Base-by-base conservation (phyloP, 1,140 invertebrate genomes). In the Cepaea nemoralis region DNA sequence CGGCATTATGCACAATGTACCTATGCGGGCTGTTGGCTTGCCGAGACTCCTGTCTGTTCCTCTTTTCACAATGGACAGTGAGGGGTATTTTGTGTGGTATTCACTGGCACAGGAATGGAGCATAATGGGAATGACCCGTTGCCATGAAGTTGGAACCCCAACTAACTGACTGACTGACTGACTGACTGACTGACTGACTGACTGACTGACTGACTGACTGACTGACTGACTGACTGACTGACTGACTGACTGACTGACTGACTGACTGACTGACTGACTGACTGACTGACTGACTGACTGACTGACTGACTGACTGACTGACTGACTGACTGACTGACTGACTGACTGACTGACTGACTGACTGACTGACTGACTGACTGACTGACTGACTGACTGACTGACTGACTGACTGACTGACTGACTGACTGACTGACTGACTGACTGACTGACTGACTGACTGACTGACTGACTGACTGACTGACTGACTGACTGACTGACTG, bases 281-380 rank as follows among this genome's bases (percentile, higher is more conserved):
- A 85, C 79, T 83, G 84, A 85, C 82, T 82, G 83, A 85, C 82
- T 82, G 83, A 85, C 79, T 83, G 84, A 85, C 67, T 82, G 84
- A 85, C 83, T 85, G 83, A 83, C 80, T 84, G 80, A 83, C 83
- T 83, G 84, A 83, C 83, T 80, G 83, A 85, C 83, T 69, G 84
- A 85, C 80, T 85, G 84, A 85, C 84, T 83, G 84, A 85, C 84
- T 85, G 84, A 85, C 84, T 84, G 84, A 81, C 81, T 83, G 82
- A 83, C 82, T 83, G 84, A 83, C 70, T 77, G 80, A 84, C 80
- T 85, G 75, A 82, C 76, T 80, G 75, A 81, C 82, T 83, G 84
- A 81, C 84, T 81, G 77, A 85, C 82, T 55, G 83, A 83, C 81
- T 81, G 81, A 83, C 84, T 81, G 84, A 81, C 84, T 81, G 82